Base-by-base conservation (phyloP, 2,113 vertebrate genomes). In the Toxostoma redivivum region DNA sequence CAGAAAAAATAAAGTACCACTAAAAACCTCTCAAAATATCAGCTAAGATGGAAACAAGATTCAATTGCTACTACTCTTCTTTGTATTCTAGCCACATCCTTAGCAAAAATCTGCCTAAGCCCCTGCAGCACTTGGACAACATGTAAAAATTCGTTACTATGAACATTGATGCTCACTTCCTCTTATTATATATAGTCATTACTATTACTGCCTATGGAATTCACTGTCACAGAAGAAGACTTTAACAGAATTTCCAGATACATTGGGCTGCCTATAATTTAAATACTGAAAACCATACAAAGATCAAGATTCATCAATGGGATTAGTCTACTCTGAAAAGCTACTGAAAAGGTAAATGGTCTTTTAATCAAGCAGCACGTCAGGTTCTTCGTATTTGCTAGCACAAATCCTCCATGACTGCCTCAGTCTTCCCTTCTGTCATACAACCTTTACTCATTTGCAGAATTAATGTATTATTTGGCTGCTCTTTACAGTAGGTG, bases 401-500 rank as follows among this genome's bases (percentile, higher is more conserved):
- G 19, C 38, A 65, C 9, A 38, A 85, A 72, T 42, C 60, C 42
- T 54, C 47, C 45, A 7, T 54, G 54, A 64, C 67, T 57, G 45
- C 53, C 81, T 76, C 85, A 89, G 73, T 42, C 45, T 77, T 38
- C 47, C 11, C 24, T 64, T 85, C 66, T 9, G 5, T 57, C 80
- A 85, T 28, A 70, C 54, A 90, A 73, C 40, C 17, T 84, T 56
- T 50, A 50, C 62, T 56, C 6, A 7, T 69, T 86, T 92, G 90
- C 33, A 72, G 48, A 92, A 51, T 35, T 62, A 66, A 64, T 38
- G 40, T 82, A 89, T 88, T 53, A 31, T 87, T 96, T 95, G 81
- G 83, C 85, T 94, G 87, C 70, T 66, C 78, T 96, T 96, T 76
- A 80, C 47, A 78, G 64, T 38, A 88, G 44, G 61, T 77, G 81